Conservation (phyloP, 2,113 vertebrate genomes). For the Benitochromis conjunctus region DNA sequence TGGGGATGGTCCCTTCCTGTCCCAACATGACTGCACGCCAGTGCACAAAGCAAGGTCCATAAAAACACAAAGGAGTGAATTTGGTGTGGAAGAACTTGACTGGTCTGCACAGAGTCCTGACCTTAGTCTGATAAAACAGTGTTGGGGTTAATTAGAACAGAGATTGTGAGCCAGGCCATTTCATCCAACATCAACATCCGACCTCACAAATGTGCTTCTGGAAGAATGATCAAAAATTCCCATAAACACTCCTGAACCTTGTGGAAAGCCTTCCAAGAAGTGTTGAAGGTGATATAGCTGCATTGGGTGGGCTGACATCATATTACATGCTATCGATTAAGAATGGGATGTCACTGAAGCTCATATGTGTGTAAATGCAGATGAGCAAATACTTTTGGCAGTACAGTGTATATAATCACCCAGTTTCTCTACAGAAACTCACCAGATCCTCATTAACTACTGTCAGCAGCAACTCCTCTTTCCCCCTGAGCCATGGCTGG, state of each 20-base stretch:
- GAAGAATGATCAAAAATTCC: neutral
- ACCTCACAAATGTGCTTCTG: neutral
- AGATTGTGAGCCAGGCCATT: neutral
- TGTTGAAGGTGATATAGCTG: neutral
- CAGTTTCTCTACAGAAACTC: neutral
- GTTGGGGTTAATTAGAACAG: neutral
- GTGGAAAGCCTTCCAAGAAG: neutral
- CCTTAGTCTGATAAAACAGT: neutral
- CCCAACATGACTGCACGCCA: neutral
- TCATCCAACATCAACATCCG: neutral
- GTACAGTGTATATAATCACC: neutral
- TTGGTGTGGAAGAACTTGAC: neutral
- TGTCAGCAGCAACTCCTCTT: constrained; percentile 78
- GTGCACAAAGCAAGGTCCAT: neutral
- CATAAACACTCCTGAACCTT: neutral
- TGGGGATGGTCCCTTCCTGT: neutral
- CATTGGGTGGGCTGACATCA: neutral
- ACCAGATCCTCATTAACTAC: constrained; percentile 79
- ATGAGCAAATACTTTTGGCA: neutral
- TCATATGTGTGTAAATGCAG: neutral
- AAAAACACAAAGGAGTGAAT: neutral
- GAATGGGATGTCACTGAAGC: neutral
- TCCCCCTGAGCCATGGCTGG: constrained; percentile 79
- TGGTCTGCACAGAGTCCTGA: neutral
- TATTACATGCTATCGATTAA: neutral